Conservation (phyloP, 1,140 invertebrate species). For the Drosophila subobscura region DNA sequence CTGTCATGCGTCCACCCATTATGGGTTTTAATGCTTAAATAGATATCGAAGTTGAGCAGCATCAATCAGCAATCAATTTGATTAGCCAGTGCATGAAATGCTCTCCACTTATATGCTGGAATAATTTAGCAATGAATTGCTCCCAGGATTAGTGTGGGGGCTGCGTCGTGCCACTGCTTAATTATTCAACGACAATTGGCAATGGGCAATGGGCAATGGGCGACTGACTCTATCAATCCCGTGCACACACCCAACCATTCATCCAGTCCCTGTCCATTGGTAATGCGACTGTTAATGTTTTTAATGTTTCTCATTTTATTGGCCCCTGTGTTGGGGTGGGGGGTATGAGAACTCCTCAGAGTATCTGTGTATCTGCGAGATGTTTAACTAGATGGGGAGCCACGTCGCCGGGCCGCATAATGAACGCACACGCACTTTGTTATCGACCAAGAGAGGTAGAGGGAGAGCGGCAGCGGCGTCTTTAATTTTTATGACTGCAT, state of each 20-base stretch:
- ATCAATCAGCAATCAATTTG: conserved; percentile 44
- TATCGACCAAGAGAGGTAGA: conserved; percentile 31
- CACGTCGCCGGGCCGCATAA: conserved; percentile 41
- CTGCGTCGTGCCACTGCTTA: conserved; percentile 40
- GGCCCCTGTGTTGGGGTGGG: conserved; percentile 52
- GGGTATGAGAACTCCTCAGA: not conserved
- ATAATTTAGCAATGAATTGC: conserved; percentile 60
- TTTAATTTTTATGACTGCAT: conserved; percentile 79
- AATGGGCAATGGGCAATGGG: conserved; percentile 35
- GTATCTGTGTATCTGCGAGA: conserved; percentile 40
- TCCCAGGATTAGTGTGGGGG: conserved; percentile 6
- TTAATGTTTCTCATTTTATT: conserved; percentile 73
- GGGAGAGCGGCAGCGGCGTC: conserved; percentile 44
- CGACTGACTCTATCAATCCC: conserved; percentile 44
- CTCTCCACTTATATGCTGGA: conserved; percentile 20
- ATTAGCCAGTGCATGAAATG: conserved; percentile 38
- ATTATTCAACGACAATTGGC: conserved; percentile 66
- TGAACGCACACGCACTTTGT: conserved; percentile 66
- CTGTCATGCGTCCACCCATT: too few species aligned
- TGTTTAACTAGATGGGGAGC: conserved; percentile 49
- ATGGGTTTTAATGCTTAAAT: not conserved
- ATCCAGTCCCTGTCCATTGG: conserved; percentile 48
- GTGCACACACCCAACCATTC: conserved; percentile 7
- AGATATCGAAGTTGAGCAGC: conserved; percentile 11
- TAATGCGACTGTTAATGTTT: conserved; percentile 77